Evolutionary conservation across 2,797 vertebrate genomes (phyloP), one percentile per base, ranked within the genome.

Genomic region (Pipistrellus kuhlii): DNA sequence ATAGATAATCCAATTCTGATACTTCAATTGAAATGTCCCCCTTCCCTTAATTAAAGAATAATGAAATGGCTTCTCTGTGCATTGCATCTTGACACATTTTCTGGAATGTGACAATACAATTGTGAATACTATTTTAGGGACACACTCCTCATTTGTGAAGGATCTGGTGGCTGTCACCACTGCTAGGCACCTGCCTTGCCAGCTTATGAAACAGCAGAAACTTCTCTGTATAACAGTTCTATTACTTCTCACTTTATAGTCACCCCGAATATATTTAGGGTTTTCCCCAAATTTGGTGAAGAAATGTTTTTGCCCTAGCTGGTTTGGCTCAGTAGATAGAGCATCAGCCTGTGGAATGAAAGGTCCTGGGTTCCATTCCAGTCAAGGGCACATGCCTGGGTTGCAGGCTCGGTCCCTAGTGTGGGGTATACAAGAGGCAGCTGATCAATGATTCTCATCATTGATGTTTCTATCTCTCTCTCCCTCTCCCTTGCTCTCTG

Each of bases 141-240:
- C n/a, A 71, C 46, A 55, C 8, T 55, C 13, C 10, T 90, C 72
- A 27, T 84, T 83, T 68, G 23, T 59, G 62, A 88, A 93, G 51
- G 5, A 59, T 94, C 51, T 83, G 62, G 20, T 66, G 12, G 83
- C 44, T 88, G 64, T 83, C 41, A 44, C n/a, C 25, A 41, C 53
- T 91, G 30, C 18, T 91, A 55, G 21, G 46, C 88, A 55, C 14
- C 66, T 57, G 41, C 38, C 41, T 51, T 32, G 46, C 46, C 14
- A 30, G 71, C 51, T 89, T 92, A 94, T 88, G 78, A 95, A 87
- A 80, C 35, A 84, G 20, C 13, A 92, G 87, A 85, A 91, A 20
- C 35, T 32, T 9, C 30, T 76, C 32, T 68, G 27, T 69, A 15
- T 38, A 80, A 48, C 25, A 84, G 92, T 92, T 89, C 11, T 44